These are phyloP conservation scores for Beris morrisii DNA, from an alignment of 2,888 invertebrate genomes.

Conservation along the genomic window DNA sequence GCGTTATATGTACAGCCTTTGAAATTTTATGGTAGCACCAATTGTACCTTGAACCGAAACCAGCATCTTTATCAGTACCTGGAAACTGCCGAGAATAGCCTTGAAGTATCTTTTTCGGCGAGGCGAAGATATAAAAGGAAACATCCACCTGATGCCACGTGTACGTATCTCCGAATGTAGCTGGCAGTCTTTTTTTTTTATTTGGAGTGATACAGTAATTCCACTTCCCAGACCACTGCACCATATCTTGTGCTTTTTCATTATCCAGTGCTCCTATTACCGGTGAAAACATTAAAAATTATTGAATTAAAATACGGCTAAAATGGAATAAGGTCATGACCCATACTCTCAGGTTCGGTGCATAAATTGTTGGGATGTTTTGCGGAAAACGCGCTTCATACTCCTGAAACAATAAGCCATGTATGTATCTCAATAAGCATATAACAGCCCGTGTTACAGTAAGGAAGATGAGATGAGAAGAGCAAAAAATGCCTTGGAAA, in stretches of 20 bases:
- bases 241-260: background rate
- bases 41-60: slow-evolving; percentile 9
- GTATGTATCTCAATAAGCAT: too few relatives aligned
- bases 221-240: background rate
- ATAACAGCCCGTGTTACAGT: too few relatives aligned
- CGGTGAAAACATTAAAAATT: slow-evolving; percentile 1
- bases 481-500: too few relatives aligned
- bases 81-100: slow-evolving; percentile 17
- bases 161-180: background rate
- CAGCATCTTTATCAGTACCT: slow-evolving; percentile 14
- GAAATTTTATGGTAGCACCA: slow-evolving; percentile 4
- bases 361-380: too few relatives aligned
- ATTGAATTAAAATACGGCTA: slow-evolving; percentile 3
- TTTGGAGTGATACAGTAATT: background rate
- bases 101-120: slow-evolving; percentile 19
- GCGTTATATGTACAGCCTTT: slow-evolving; percentile 6
- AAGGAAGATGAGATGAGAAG: too few relatives aligned
- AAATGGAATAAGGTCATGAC: background rate
- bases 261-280: background rate
- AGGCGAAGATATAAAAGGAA: too few relatives aligned
- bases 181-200: background rate
- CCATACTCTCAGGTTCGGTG: too few relatives aligned
- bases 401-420: too few relatives aligned
- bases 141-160: slow-evolving; percentile 18
- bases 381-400: too few relatives aligned